Evolutionary conservation across 2,888 invertebrate species (phyloP), one percentile per base, ranked within the genome.

Genomic region (Sinohyriopsis cumingii): DNA sequence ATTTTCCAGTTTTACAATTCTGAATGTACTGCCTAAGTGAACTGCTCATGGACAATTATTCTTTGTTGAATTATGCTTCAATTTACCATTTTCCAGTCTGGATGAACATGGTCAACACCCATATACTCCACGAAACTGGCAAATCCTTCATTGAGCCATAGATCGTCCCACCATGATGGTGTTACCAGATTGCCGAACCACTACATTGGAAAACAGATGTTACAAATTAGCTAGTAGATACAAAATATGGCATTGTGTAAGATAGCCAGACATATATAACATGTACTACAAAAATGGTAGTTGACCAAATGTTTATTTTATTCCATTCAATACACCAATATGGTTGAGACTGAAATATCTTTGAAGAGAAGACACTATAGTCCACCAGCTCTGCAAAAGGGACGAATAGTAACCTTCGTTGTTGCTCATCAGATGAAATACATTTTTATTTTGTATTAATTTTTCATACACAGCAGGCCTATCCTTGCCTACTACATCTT

Each of bases 101-200:
- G 93, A 81, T 95, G 93, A 19, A 92, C 91, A 80, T 94, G 90
- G 81, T 94, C 91, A 0, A 94, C 92, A 6, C 95, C 95, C 56
- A 87, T 69, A 63, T 94, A 94, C 83, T 95, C 94, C 79, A 95
- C 93, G 84, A 95, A 95, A 66, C 95, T 95, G 3, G 95, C 95
- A 84, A 95, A 95, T 0, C 96, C 96, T 89, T 96, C 96, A 84
- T 96, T 96, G 6, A 96, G 91, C 96, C 96, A 96, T 18, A 96
- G 92, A 86, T 96, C 95, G 0, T 95, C 93, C 96, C 96, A 96
- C 96, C 96, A 96, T 77, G 93, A 92, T 93, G 96, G 94, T 15
- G 96, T 96, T 1, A 97, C 97, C 94, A 90, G 79, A 75, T 90
- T 87, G 12, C 90, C 90, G 73, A 90, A 90, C 90, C 90, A 90